Evolutionary conservation across 2,797 vertebrate species (phyloP).

Genomic region (Parambassis ranga): DNA sequence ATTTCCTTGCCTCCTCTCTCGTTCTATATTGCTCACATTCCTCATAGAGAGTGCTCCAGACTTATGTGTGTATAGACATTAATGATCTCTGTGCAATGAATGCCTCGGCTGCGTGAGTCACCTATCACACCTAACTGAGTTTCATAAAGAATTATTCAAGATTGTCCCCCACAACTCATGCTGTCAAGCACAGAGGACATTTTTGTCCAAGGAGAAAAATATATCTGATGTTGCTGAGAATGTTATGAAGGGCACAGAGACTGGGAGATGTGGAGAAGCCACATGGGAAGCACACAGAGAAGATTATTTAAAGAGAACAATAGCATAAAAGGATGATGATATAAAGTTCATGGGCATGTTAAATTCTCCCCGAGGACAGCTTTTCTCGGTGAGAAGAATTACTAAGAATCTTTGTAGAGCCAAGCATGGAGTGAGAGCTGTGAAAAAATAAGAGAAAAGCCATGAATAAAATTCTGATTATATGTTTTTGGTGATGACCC

Average conservation of each 20-base stretch:
- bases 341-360: conserved; percentile 12
- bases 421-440: not conserved
- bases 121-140: conserved; percentile 18
- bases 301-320: conserved; percentile 18
- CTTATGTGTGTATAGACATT: conserved; percentile 36
- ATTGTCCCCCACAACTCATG: conserved; percentile 14
- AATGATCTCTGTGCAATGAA: conserved; percentile 41
- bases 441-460: not conserved
- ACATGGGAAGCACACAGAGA: not conserved
- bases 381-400: conserved; percentile 38
- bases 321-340: not conserved
- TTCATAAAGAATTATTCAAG: conserved; percentile 48
- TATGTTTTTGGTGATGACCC: conserved; percentile 12
- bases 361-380: conserved; percentile 24
- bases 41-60: conserved; percentile 35
- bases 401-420: not conserved
- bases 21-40: conserved; percentile 44
- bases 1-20: not conserved
- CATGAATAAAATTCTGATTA: conserved; percentile 16
- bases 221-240: not conserved
- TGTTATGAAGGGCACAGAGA: not conserved
- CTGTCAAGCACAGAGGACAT: conserved; percentile 1
- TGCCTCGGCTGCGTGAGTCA: conserved; percentile 8
- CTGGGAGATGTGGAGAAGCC: not conserved
- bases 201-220: too few species aligned